Conservation (phyloP, 2,888 invertebrate species). For the Sphinx pinastri region DNA sequence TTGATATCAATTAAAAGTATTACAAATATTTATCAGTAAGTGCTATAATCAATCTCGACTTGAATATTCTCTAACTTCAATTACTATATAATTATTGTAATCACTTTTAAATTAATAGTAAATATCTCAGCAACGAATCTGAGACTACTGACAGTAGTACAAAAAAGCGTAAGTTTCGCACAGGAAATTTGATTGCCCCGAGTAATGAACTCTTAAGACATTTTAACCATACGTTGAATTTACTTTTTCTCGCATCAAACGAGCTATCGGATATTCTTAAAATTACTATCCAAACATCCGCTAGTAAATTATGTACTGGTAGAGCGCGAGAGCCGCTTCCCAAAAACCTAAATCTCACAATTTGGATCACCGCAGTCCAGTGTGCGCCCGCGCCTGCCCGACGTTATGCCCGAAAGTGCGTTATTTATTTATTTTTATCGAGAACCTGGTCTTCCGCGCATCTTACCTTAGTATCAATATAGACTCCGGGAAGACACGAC, state of each 20-base stretch:
- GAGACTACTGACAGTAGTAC: not conserved
- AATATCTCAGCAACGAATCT: not conserved
- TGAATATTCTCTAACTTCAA: not conserved
- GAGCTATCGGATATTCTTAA: conserved; percentile 56
- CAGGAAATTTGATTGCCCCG: not conserved
- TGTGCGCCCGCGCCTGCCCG: conserved; percentile 67
- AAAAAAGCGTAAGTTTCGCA: no score
- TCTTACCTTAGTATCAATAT: conserved; percentile 73
- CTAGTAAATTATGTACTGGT: conserved; percentile 57
- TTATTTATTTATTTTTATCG: conserved; percentile 77
- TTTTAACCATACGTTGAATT: conserved; percentile 31
- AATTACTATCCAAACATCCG: conserved; percentile 75
- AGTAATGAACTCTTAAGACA: conserved; percentile 16
- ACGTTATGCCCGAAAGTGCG: conserved; percentile 77
- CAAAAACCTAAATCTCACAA: conserved; percentile 66
- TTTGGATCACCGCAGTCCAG: conserved; percentile 66
- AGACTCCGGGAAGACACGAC: conserved; percentile 75
- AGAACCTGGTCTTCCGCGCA: conserved; percentile 64
- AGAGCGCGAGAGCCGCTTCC: conserved; percentile 52
- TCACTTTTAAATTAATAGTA: not conserved
- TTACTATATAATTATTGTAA: not conserved
- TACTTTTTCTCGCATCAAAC: conserved; percentile 33
- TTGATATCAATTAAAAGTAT: no score
- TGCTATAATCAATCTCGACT: not conserved
- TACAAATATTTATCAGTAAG: not conserved